Evolutionary conservation across 2,888 invertebrate genomes (phyloP).

Genomic region (Hyposoter dolosus): DNA sequence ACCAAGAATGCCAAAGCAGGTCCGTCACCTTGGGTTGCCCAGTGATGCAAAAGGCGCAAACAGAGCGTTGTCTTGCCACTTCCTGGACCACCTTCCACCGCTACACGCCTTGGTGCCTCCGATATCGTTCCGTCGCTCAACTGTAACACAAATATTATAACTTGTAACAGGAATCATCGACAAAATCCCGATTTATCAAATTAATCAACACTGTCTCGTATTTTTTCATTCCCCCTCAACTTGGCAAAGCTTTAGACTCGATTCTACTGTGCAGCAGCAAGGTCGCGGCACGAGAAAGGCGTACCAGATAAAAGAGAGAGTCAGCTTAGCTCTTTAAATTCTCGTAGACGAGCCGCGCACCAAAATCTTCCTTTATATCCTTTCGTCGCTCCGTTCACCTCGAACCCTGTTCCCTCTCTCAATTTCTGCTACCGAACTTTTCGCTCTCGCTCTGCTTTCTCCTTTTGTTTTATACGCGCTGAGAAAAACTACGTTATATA

Average conservation of each 20-base stretch:
- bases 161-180: not conserved
- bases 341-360: slow-evolving; percentile 49
- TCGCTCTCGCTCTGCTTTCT: slow-evolving; percentile 26
- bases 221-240: slow-evolving; percentile 1
- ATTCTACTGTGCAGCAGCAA: slow-evolving; percentile 3
- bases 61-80: slow-evolving; percentile 86
- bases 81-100: slow-evolving; percentile 86
- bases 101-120: slow-evolving; percentile 86
- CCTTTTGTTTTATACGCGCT: slow-evolving; percentile 40
- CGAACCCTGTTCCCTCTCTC: not conserved
- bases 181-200: not conserved
- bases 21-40: slow-evolving; percentile 86
- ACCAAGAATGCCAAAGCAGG: slow-evolving; percentile 86
- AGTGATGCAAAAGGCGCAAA: slow-evolving; percentile 86
- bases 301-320: slow-evolving; percentile 46
- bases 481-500: slow-evolving; percentile 44
- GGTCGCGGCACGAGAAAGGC: slow-evolving; percentile 5
- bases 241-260: slow-evolving; percentile 29
- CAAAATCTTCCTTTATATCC: slow-evolving; percentile 43
- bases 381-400: slow-evolving; percentile 21
- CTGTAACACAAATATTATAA: slow-evolving; percentile 75
- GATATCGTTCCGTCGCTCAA: slow-evolving; percentile 85
- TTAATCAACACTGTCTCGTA: not conserved
- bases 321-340: slow-evolving; percentile 63
- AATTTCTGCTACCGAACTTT: slow-evolving; percentile 8